Base-by-base conservation (phyloP, 2,113 vertebrate species). In the Protobothrops flavoviridis region DNA sequence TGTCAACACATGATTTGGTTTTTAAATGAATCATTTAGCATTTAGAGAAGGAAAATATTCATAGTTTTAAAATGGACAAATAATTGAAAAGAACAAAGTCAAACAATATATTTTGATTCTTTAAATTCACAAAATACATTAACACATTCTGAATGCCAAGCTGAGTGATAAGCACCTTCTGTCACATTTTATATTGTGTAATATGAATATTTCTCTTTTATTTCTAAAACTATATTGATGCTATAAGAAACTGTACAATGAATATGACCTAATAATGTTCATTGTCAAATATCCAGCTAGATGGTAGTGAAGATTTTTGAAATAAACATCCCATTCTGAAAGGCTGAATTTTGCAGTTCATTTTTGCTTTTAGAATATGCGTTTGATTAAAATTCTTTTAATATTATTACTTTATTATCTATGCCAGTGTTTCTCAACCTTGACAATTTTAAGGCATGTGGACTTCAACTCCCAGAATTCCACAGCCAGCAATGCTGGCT, bases 21-120 rank as follows among this genome's bases (percentile, higher is more conserved):
- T 90, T 64, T 86, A 90, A 90, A 93, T 64, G 90, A 57, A 91
- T 90, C 7, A 56, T 93, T 87, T 81, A 33, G 90, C 92, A 96
- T 86, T 87, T 43, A 69, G 61, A 2, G 2, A 20, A 55, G n/a
- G 5, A 61, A 85, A 86, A 90, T 64, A 52, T 26, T 20, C 8
- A 45, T 56, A 57, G 26, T 64, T 92, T 9, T 87, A 64, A 92
- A 93, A 88, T 33, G 43, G 48, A 90, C 9, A 55, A 89, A 53
- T 20, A 0, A 87, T 24, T 94, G 59, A 23, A 39, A 59, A 87
- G 17, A 92, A 52, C 55, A 64, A 91, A 61, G 24, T 87, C 7
- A 69, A 85, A 85, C 90, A 89, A 88, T 24, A 29, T 93, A 50
- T 64, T 90, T 92, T 92, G 43, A 21, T 89, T 88, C 8, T 91